Evolutionary conservation across 1,140 invertebrate species (phyloP).

Genomic region (Rhizoglyphus robini): DNA sequence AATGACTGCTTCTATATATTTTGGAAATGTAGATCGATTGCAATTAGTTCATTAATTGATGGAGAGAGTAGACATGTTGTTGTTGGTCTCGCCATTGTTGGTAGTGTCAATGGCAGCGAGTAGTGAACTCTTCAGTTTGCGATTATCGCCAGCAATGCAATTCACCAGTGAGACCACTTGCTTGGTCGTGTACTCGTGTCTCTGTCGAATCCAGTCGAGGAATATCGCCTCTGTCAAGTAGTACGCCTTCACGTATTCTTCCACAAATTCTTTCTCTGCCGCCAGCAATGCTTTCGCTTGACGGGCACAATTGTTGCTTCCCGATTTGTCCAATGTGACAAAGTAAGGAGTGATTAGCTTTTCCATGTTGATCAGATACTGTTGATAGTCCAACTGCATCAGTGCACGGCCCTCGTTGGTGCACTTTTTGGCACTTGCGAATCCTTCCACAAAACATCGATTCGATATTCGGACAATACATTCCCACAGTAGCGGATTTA

Average conservation of each 20-base stretch:
- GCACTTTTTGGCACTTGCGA: conserved; percentile 62
- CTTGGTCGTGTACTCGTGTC: conserved; percentile 75
- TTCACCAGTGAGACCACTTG: conserved; percentile 69
- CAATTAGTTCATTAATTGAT: no score
- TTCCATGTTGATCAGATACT: conserved; percentile 80
- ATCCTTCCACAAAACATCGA: conserved; percentile 74
- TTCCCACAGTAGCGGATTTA: conserved; percentile 63
- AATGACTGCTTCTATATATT: no score
- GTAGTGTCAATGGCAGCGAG: conserved; percentile 53
- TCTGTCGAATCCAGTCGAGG: conserved; percentile 72
- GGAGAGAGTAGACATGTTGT: no score
- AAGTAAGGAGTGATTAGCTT: conserved; percentile 57
- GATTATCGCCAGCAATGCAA: conserved; percentile 73
- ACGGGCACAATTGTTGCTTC: no score
- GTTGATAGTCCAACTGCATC: conserved; percentile 96
- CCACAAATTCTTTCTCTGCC: conserved; percentile 69
- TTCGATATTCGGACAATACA: conserved; percentile 67
- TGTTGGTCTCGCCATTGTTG: no score
- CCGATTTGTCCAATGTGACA: conserved; percentile 33
- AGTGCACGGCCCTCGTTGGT: conserved; percentile 85
- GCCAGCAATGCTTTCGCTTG: not conserved
- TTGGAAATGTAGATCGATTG: no score
- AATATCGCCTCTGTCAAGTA: conserved; percentile 76
- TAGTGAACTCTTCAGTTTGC: conserved; percentile 63
- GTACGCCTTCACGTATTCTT: conserved; percentile 88